Conservation (phyloP, 2,888 invertebrate species). For the Metacarcinus magister region DNA sequence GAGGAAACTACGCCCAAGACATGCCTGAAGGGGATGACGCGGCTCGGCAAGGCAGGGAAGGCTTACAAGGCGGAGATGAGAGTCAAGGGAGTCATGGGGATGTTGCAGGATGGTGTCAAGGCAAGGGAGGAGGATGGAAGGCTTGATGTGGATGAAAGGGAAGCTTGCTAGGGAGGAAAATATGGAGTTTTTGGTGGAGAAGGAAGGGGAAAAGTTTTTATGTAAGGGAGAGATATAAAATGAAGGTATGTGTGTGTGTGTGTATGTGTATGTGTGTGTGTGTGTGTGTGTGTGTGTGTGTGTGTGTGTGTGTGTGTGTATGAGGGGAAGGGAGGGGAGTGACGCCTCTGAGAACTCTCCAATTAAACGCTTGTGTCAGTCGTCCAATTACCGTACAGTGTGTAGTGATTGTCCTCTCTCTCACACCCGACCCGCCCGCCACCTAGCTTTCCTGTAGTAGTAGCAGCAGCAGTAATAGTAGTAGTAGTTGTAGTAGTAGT, state of each 20-base stretch:
- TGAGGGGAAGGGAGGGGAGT: background rate
- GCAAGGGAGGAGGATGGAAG: background rate
- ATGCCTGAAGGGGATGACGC: background rate
- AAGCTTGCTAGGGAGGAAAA: background rate
- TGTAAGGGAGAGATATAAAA: too few relatives aligned
- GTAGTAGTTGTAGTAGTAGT: background rate
- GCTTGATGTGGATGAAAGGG: background rate
- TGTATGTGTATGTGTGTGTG: conserved; percentile 18
- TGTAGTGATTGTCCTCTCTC: conserved; percentile 69
- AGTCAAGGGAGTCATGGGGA: background rate
- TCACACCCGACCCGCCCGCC: background rate
- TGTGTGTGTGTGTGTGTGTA: conserved; percentile 36
- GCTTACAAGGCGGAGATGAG: background rate
- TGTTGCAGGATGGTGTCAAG: background rate
- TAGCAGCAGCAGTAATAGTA: background rate
- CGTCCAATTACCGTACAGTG: conserved; percentile 72
- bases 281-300: conserved; percentile 50
- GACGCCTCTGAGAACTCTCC: conserved; percentile 60
- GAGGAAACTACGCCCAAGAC: background rate
- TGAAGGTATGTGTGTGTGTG: background rate
- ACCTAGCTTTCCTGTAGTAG: background rate
- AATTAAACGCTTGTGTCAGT: conserved; percentile 73
- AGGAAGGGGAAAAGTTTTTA: background rate
- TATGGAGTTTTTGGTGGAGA: background rate
- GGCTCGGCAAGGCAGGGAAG: background rate